Evolutionary conservation across 2,888 invertebrate genomes (phyloP).

Genomic region (Atherix ibis): DNA sequence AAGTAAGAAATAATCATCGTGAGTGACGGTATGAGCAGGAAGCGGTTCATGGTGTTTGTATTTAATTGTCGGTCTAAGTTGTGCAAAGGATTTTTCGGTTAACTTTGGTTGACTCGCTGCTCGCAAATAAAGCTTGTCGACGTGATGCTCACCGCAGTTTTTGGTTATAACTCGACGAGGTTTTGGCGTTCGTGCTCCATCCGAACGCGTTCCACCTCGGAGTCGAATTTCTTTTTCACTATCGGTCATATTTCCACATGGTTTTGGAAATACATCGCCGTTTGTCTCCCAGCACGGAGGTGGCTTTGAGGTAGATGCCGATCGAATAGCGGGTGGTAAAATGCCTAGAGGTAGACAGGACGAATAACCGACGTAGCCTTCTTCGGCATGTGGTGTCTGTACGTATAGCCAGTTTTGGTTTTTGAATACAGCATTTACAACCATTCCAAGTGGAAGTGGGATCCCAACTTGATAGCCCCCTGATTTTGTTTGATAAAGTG

Average conservation of each 20-base stretch:
- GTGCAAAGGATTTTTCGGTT: slow-evolving; percentile 31
- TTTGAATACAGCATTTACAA: slow-evolving; percentile 74
- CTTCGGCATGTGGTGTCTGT: slow-evolving; percentile 71
- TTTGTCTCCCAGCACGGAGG: slow-evolving; percentile 69
- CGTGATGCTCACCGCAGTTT: slow-evolving; percentile 51
- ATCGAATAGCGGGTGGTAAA: slow-evolving; percentile 36
- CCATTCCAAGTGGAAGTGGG: slow-evolving; percentile 60
- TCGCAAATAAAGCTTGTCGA: slow-evolving; percentile 52
- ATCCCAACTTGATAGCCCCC: slow-evolving; percentile 54
- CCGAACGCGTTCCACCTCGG: slow-evolving; percentile 48
- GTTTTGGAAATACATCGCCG: slow-evolving; percentile 64
- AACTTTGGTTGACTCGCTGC: slow-evolving; percentile 40
- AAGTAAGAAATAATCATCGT: slow-evolving; percentile 27
- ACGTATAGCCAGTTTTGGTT: slow-evolving; percentile 73
- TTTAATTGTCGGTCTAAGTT: slow-evolving; percentile 25
- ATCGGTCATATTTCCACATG: slow-evolving; percentile 68
- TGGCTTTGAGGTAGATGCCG: slow-evolving; percentile 24
- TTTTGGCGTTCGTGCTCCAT: slow-evolving; percentile 43
- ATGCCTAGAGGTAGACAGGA: slow-evolving; percentile 66
- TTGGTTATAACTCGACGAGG: slow-evolving; percentile 20
- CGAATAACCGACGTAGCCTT: slow-evolving; percentile 64
- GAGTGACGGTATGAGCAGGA: slow-evolving; percentile 7
- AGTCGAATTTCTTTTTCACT: slow-evolving; percentile 50
- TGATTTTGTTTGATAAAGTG: slow-evolving; percentile 55
- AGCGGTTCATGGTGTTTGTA: slow-evolving; percentile 7